Base-by-base conservation (phyloP, 2,888 invertebrate genomes). In the Mythimna loreyi region DNA sequence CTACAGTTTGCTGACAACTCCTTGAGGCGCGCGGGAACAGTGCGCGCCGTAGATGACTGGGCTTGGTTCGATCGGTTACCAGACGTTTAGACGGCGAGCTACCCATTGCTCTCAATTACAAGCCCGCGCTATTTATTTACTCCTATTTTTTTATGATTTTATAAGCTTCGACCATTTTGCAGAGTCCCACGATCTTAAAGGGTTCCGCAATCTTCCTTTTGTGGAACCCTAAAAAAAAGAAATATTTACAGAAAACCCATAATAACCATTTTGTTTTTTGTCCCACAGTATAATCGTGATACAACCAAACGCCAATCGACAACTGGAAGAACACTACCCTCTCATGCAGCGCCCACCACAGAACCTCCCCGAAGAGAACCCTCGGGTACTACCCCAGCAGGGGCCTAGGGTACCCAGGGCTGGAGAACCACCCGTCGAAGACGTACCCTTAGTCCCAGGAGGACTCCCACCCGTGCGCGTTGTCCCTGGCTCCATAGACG, bases 241-340 rank as follows among this genome's bases (percentile, higher is more conserved):
- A 28, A 28, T 28, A 28, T 28, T 28, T 28, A 28, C 4, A 28
- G 28, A 28, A 28, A 28, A n/a, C n/a, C n/a, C n/a, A 62, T 43
- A 33, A 11, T 55, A 30, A 3, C 53, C 3, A 11, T 36, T 5
- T 0, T 13, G 0, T 45, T 40, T 52, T 1, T 43, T 60, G 8
- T 11, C 57, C 47, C 36, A 8, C 80, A 83, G 83, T 8, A 78
- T 83, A 0, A 83, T 83, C 28, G 83, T 83, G 0, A 82, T 83
- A 0, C 83, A 83, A 1, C 83, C 83, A 0, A 82, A 73, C 21
- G 62, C 64, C 0, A 55, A 53, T 2, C 66, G 70, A 0, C 56
- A 61, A 1, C 9, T 57, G 0, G 59, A 65, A 9, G 52, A 63
- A 4, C 49, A 53, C 0, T 71, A 61, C 47, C 69, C 71, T 0